Evolutionary conservation across 2,888 invertebrate species (phyloP).

Genomic region (Incurvaria masculella): DNA sequence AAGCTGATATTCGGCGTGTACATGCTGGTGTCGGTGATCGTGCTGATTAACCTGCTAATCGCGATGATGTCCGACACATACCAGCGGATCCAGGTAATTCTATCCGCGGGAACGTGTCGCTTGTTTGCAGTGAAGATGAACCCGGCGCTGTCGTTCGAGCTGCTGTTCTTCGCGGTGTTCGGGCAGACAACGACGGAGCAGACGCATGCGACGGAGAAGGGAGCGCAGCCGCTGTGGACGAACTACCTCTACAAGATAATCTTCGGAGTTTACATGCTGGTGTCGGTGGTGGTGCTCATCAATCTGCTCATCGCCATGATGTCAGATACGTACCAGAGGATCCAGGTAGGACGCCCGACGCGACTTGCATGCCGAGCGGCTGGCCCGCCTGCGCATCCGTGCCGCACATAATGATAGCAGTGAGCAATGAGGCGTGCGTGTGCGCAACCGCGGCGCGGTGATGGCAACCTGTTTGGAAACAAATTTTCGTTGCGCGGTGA

Average conservation of each 20-base stretch:
- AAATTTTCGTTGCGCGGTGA: too few relatives aligned
- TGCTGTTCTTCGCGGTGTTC: slow-evolving; percentile 98
- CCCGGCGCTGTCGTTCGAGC: slow-evolving; percentile 91
- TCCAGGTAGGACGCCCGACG: slow-evolving; percentile 71
- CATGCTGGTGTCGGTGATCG: slow-evolving; percentile 97
- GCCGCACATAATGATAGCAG: too few relatives aligned
- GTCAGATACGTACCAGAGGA: slow-evolving; percentile 99
- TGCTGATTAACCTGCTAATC: slow-evolving; percentile 97
- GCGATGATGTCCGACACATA: slow-evolving; percentile 99
- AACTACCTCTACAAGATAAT: slow-evolving; percentile 83
- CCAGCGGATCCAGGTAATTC: slow-evolving; percentile 94
- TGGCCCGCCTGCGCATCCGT: neutral
- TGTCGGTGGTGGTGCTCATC: slow-evolving; percentile 97
- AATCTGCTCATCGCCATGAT: slow-evolving; percentile 99
- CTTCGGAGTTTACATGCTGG: slow-evolving; percentile 96
- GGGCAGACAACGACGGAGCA: slow-evolving; percentile 86
- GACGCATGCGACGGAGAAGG: slow-evolving; percentile 66
- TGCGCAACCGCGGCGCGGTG: too few relatives aligned
- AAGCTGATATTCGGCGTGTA: slow-evolving; percentile 94
- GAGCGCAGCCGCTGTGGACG: slow-evolving; percentile 77
- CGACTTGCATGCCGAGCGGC: too few relatives aligned
- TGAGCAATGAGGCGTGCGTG: too few relatives aligned
- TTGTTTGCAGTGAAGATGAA: slow-evolving; percentile 85
- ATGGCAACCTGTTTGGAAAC: too few relatives aligned
- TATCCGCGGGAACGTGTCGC: slow-evolving; percentile 31